Evolutionary conservation across 2,797 vertebrate species (phyloP), one percentile per base, ranked within the genome.

Genomic region (Tinamus major): DNA sequence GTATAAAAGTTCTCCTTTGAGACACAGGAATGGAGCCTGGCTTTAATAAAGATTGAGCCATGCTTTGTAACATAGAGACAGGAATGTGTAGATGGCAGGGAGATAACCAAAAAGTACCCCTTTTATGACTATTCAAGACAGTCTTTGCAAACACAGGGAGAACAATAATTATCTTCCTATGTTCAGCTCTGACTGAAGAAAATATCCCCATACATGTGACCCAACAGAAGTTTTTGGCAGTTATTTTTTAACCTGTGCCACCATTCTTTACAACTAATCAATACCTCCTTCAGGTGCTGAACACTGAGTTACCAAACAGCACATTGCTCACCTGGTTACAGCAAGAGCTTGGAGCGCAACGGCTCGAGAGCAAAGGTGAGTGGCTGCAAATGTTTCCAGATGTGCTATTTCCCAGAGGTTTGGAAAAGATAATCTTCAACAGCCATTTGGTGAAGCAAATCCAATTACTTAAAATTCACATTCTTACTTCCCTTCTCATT

Each of bases 401-500:
- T 19, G 11, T 87, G 41, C 64, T 86, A 93, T 82, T 88, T 94
- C 53, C 42, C 64, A 71, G 83, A 71, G 75, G 53, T 48, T 53
- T 82, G 56, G 39, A 85, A 86, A 86, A 78, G 53, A 72, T 70
- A 82, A 82, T 78, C 82, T 85, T 90, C 81, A 95, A 58, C 72
- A 91, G 68, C 37, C 77, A 75, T 63, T 93, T 82, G 80, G 92
- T 62, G 64, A 91, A 91, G 83, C 33, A 93, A 90, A 90, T 49
- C 26, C 91, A 74, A 91, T 88, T 86, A 91, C 88, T 17, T 90
- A 77, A 72, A 68, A 29, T 82, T 75, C n/a, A 80, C 15, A 37
- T 86, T 90, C 67, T 81, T 74, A 95, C 68, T 95, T 84, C 74
- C 64, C n/a, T 90, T 79, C 71, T 90, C 58, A 63, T 91, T 93